These are phyloP conservation scores for Petrolisthes manimaculis DNA, from an alignment of 2,888 invertebrate species.

Conservation along the genomic window DNA sequence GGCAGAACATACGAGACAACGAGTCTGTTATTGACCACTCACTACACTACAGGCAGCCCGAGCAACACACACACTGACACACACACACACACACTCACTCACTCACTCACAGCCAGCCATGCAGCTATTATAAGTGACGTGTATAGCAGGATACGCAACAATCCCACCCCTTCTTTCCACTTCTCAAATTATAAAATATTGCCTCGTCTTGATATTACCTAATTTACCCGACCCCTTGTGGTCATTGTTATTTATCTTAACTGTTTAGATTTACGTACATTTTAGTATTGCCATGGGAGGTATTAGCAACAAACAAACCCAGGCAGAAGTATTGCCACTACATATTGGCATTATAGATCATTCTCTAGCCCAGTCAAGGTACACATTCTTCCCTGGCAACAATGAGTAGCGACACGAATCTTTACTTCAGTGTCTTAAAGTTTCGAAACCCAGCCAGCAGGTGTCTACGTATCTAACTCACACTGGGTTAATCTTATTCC, in stretches of 20 bases:
- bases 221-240: neutral
- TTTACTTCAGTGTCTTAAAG: no score
- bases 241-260: neutral
- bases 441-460: no score
- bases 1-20: constrained; percentile 25
- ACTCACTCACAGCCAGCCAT: neutral
- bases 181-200: neutral
- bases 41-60: neutral
- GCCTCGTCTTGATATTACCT: neutral
- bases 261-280: no score
- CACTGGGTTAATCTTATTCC: no score
- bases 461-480: no score
- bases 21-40: constrained; percentile 37
- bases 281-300: no score
- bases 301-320: no score
- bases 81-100: constrained; percentile 3
- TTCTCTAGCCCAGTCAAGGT: no score
- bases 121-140: neutral
- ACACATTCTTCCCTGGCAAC: no score
- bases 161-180: neutral
- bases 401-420: no score
- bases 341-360: no score
- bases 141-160: neutral
- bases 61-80: neutral
- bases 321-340: no score